phyloP scores from a whole-genome alignment of 2,113 vertebrate species.

The Tylochromis polylepis region DNA sequence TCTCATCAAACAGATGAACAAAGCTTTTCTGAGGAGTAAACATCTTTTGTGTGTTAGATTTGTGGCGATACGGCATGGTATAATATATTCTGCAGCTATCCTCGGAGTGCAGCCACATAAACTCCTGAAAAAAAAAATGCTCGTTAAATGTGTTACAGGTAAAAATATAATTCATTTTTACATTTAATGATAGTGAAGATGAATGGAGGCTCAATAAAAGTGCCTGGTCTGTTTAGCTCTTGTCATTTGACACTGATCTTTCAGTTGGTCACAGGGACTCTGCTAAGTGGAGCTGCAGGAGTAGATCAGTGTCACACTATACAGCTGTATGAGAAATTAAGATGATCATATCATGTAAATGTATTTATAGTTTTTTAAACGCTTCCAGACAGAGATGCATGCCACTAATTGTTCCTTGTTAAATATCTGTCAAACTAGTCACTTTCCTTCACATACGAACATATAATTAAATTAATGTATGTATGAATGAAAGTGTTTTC shows the following conservation, averaged over 20 bases:
- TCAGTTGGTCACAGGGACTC: conserved; percentile 1
- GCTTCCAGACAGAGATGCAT: not conserved
- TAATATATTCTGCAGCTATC: not conserved
- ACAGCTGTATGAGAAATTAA: not conserved
- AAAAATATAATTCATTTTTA: not conserved
- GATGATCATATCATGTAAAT: not conserved
- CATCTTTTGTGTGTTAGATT: not conserved
- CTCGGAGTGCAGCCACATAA: not conserved
- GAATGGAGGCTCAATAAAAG: not conserved
- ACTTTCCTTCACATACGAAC: not conserved
- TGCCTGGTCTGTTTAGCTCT: not conserved
- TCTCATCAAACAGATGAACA: conserved; percentile 61
- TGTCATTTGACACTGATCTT: conserved; percentile 5
- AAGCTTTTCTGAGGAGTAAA: conserved; percentile 10
- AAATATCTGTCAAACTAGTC: not conserved
- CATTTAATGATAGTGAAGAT: not conserved
- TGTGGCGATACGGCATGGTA: not conserved
- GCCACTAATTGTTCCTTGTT: not conserved
- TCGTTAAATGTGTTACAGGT: not conserved
- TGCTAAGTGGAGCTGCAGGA: not conserved
- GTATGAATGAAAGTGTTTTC: not conserved
- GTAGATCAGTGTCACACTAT: not conserved
- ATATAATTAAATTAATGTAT: not conserved
- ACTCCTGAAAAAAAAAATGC: not conserved
- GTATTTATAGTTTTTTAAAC: not conserved